Conservation (phyloP, 2,113 vertebrate genomes). For the Propithecus coquereli region DNA sequence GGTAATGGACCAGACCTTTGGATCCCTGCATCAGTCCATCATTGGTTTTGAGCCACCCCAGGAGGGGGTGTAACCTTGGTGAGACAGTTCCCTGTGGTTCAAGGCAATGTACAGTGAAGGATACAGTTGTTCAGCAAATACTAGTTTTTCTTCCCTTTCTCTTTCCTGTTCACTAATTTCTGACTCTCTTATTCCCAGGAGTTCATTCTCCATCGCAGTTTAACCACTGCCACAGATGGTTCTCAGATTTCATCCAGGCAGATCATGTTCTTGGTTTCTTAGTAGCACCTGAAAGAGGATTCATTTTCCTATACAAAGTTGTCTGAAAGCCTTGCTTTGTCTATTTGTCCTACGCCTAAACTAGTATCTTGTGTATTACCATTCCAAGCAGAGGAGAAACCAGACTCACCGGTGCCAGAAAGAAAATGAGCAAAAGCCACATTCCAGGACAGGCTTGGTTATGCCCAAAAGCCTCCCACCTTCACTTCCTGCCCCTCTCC, state of each 20-base stretch:
- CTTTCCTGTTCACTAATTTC: constrained; percentile 15
- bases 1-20: background rate
- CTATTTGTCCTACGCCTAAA: background rate
- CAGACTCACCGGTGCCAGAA: background rate
- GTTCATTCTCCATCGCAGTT: background rate
- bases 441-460: background rate
- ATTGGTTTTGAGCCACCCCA: background rate
- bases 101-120: background rate
- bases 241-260: constrained; percentile 41
- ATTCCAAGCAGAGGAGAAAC: background rate
- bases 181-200: background rate
- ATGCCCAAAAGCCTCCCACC: background rate
- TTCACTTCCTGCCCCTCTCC: rapidly evolving
- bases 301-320: background rate
- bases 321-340: constrained; percentile 44
- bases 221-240: background rate
- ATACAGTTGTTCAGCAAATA: background rate
- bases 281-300: constrained; percentile 28
- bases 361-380: background rate
- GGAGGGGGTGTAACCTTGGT: background rate
- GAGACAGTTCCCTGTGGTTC: background rate
- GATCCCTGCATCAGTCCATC: background rate
- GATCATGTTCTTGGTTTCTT: constrained; percentile 35
- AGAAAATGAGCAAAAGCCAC: background rate
- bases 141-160: constrained; percentile 22